Conservation (phyloP, 2,888 invertebrate genomes). For the Gnatocerus cornutus region DNA sequence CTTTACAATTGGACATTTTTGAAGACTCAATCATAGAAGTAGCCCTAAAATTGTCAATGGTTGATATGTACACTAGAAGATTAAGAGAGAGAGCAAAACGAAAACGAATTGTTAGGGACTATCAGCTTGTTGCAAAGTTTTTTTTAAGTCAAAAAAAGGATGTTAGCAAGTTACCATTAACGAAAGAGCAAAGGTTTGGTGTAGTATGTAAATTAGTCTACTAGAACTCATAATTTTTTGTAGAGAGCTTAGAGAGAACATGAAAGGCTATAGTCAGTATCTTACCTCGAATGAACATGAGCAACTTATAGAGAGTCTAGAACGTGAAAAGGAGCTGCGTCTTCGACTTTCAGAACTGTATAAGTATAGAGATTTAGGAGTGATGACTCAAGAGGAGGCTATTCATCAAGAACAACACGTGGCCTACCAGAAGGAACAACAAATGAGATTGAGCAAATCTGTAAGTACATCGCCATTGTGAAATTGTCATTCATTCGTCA, state of each 20-base stretch:
- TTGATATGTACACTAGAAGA: slow-evolving; percentile 91
- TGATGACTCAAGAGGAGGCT: slow-evolving; percentile 88
- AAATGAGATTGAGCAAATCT: slow-evolving; percentile 79
- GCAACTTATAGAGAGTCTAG: slow-evolving; percentile 83
- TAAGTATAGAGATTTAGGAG: slow-evolving; percentile 89
- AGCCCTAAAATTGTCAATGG: slow-evolving; percentile 91
- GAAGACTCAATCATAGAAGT: slow-evolving; percentile 94
- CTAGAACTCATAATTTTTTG: background rate
- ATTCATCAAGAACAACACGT: slow-evolving; percentile 90
- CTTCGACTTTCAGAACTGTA: slow-evolving; percentile 87
- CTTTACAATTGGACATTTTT: slow-evolving; percentile 83
- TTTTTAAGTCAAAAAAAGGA: slow-evolving; percentile 77
- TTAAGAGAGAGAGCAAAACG: slow-evolving; percentile 89
- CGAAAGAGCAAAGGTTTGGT: slow-evolving; percentile 86
- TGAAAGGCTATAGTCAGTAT: slow-evolving; percentile 91
- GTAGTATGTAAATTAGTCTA: too few relatives aligned
- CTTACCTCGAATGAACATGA: slow-evolving; percentile 90
- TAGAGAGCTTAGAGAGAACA: slow-evolving; percentile 87
- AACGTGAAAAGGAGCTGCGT: slow-evolving; percentile 89
- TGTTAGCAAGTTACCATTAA: slow-evolving; percentile 72
- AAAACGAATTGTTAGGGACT: slow-evolving; percentile 92
- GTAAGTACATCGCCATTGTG: slow-evolving; percentile 68
- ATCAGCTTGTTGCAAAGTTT: slow-evolving; percentile 90
- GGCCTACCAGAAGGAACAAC: slow-evolving; percentile 77
- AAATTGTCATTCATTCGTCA: slow-evolving; percentile 39